Evolutionary conservation across 2,797 vertebrate genomes (phyloP).

Genomic region (Thamnophis elegans): DNA sequence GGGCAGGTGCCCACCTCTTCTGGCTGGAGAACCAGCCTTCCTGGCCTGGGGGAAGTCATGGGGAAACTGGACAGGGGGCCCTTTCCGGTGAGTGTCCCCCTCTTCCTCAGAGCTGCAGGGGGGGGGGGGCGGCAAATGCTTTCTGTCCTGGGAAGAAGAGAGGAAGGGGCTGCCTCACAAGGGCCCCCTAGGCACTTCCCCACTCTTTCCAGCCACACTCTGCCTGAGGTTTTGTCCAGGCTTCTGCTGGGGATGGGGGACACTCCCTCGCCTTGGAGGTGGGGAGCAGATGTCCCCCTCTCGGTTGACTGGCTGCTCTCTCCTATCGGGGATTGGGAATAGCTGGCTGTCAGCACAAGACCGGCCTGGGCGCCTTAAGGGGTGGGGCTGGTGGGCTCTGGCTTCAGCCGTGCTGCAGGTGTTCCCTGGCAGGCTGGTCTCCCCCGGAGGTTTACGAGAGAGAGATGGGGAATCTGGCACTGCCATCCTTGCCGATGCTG

Average conservation of each 20-base stretch:
- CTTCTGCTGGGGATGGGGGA: background rate
- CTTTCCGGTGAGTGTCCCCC: background rate
- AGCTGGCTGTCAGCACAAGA: background rate
- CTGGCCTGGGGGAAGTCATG: background rate
- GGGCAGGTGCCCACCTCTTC: background rate
- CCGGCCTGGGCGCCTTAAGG: background rate
- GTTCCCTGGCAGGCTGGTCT: too few species aligned
- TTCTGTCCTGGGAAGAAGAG: background rate
- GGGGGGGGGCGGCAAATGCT: accelerated
- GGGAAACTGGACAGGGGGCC: background rate
- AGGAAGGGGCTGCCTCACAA: background rate
- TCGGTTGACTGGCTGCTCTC: background rate
- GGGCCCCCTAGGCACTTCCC: background rate
- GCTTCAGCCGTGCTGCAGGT: background rate
- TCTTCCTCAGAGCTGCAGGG: background rate
- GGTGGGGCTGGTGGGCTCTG: background rate
- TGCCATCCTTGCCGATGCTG: background rate
- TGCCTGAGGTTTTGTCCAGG: background rate
- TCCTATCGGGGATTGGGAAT: background rate
- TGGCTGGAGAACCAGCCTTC: background rate
- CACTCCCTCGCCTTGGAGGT: background rate
- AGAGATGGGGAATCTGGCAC: background rate
- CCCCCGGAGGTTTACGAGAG: background rate
- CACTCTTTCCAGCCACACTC: background rate
- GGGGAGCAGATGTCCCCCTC: too few species aligned